Base-by-base conservation (phyloP, 2,888 invertebrate species). In the Chymomyza procnemis region DNA sequence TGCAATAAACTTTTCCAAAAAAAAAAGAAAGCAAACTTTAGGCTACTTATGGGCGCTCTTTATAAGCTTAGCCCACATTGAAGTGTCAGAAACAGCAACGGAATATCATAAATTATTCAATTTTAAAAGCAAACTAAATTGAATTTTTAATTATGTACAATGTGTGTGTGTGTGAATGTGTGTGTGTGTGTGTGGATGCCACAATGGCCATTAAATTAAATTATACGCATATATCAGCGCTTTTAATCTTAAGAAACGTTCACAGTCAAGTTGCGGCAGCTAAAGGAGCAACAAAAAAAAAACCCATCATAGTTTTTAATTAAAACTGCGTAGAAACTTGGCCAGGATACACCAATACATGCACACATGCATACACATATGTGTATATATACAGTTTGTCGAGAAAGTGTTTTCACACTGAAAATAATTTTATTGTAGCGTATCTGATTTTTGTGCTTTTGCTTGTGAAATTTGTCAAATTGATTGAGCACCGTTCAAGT, bases 301-400 rank as follows among this genome's bases (percentile, higher is more conserved):
- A 73, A 77, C 77, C 71, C 52, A 68, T 66, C 63, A 64, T 69
- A 79, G 75, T 86, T 81, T 81, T 81, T 81, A 81, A 81, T 81
- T 86, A 81, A 76, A 75, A 69, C 69, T 62, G 59, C 59, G 62
- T 61, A 69, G 64, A 66, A 52, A 59, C 34, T 12, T 9, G 34
- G 34, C 34, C 34, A 41, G 12, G 12, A 41, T 1, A 41, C 34
- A 41, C 34, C 9, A 9, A 1, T 12, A 41, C 34, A 41, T 8
- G 34, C 5, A 34, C 12, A 41, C 34, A 12, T 0, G 12, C 34
- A 4, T 12, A 41, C 34, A 41, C 34, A 41, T 0, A 12, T 9
- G 6, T 6, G 3, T 30, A 30, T 34, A 34, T 9, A 8, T 9
- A 34, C 2, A 4, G 34, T 9, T 9, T n/a, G n/a, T n/a, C n/a